These are phyloP conservation scores for Heliconius hermathena DNA, from an alignment of 1,140 invertebrate species.

Conservation along the genomic window DNA sequence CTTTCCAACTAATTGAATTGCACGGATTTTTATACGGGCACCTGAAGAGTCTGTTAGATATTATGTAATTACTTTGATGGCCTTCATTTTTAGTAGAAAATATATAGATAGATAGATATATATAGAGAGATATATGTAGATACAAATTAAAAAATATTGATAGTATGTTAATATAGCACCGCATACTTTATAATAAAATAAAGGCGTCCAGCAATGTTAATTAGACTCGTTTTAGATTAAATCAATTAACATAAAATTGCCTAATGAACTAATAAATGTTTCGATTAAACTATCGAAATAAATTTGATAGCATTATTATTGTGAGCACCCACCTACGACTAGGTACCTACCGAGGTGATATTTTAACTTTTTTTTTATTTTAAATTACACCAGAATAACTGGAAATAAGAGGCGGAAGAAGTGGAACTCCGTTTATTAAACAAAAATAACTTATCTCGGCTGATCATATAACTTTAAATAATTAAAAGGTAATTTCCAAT, in stretches of 20 bases:
- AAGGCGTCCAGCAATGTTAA: slow-evolving; percentile 19
- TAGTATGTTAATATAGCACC: not conserved
- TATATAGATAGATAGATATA: not conserved
- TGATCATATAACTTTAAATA: not conserved
- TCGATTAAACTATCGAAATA: slow-evolving; percentile 10
- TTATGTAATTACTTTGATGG: slow-evolving; percentile 20
- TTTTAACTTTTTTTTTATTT: slow-evolving; percentile 4
- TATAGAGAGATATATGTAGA: not conserved
- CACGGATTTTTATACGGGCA: slow-evolving; percentile 72
- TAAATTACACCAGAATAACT: not conserved
- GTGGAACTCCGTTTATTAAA: not conserved
- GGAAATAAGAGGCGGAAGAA: not conserved
- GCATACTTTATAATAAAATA: slow-evolving; percentile 1
- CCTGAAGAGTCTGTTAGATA: slow-evolving; percentile 61
- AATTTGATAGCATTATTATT: slow-evolving; percentile 17
- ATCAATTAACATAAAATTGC: slow-evolving; percentile 22
- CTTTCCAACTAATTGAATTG: slow-evolving; percentile 80
- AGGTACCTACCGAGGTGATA: not conserved
- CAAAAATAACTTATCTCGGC: not conserved
- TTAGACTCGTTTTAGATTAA: slow-evolving; percentile 21
- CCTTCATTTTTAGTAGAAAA: not conserved
- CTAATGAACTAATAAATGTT: slow-evolving; percentile 19
- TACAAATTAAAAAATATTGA: not conserved
- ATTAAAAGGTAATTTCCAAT: not conserved
- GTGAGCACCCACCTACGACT: not conserved